Base-by-base conservation (phyloP, 35 echinoderm and acorn worm species). In the Apostichopus californicus region DNA sequence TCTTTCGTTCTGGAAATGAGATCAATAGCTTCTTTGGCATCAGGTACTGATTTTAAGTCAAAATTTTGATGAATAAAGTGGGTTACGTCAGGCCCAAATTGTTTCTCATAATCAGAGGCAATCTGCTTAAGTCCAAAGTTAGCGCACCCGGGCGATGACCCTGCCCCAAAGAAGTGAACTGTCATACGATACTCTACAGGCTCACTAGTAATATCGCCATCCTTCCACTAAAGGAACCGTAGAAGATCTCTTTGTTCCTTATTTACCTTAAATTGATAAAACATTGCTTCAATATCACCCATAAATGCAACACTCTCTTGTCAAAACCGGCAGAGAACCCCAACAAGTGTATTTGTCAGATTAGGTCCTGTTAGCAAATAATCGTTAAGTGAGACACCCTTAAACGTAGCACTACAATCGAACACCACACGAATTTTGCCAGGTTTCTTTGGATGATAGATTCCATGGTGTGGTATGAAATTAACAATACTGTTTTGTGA, bases 391-490 rank as follows among this genome's bases (percentile, higher is more conserved):
- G 93, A 96, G 20, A 56, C 72, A 2, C 91, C 91, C 58, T 90
- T 79, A 46, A 81, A 92, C 53, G 20, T 77, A 21, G 93, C 89
- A 58, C 80, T 92, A 18, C 93, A 94, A 54, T 96, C 90, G 57
- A 94, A 94, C 15, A 96, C 90, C 1, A 96, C 91, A 64, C 93
- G 60, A 14, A 96, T 90, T 57, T 95, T 93, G 10, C 79, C 84
- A 22, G 94, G 93, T 90, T 96, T 96, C 13, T 86, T 78, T 1
- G 88, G 91, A 15, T 95, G 96, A 20, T 95, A 90, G 6, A 97
- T 88, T 46, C 93, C 94, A 81, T 95, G 91, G 60, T 95, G 94
- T 22, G 96, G 96, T 53, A 93, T 93, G 77, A 91, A 97, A 94
- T 91, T 92, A 5, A 92, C 91, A 55, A 63, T 1, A 82, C 1